Base-by-base conservation (phyloP, 2,888 invertebrate genomes). In the Saturnia pavonia region DNA sequence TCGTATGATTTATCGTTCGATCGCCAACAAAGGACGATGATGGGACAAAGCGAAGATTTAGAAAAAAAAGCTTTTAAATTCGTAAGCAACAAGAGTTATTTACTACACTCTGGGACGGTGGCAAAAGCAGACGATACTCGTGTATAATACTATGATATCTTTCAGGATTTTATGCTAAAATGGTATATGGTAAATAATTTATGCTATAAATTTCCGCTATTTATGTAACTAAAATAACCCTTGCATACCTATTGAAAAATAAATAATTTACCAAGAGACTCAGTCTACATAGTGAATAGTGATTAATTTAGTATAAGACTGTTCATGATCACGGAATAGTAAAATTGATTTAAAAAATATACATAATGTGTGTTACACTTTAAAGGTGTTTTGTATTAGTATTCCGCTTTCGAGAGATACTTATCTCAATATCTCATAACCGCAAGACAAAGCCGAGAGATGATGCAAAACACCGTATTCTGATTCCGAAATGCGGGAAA, bases 401-500 rank as follows among this genome's bases (percentile, higher is more conserved):
- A 27, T 60, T 60, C 57, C 6, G 14, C 25, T 60, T 25, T 14
- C 57, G 4, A 60, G 57, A 60, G 57, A 6, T 14, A n/a, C n/a
- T n/a, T n/a, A 60, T 27, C 25, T 12, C 57, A 83, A 85, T 85
- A 82, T 4, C 34, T 79, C 80, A 84, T 86, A 87, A 85, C 74
- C 77, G 74, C 74, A 74, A 73, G 76, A 80, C 76, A 75, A 80
- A 79, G 82, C 80, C 77, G 81, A 83, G 82, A 82, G 76, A 79
- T 79, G 77, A 80, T 77, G 76, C 80, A 77, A 80, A 77, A 75
- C 80, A 76, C 76, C 78, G 77, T 72, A 74, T 82, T 80, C 82
- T 82, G 82, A 85, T 83, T 85, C 82, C 80, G 82, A 84, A 85
- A 82, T 77, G 80, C 81, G 82, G 25, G 82, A 83, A 85, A 83